Evolutionary conservation across 2,113 vertebrate genomes (phyloP).

Genomic region (Elephas maximus): DNA sequence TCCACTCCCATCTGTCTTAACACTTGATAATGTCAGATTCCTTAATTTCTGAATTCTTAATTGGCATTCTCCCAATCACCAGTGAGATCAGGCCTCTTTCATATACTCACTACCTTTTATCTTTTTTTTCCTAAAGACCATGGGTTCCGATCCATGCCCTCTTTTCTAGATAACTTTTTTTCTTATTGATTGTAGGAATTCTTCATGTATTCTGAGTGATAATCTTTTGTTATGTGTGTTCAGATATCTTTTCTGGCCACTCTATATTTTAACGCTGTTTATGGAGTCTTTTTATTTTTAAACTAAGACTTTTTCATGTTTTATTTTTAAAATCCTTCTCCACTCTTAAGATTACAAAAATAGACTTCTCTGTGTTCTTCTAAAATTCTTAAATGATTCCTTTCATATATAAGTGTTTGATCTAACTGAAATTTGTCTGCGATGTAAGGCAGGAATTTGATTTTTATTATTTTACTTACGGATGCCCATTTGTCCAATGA

Average conservation of each 20-base stretch:
- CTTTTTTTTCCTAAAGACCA: background rate
- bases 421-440: background rate
- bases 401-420: background rate
- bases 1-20: background rate
- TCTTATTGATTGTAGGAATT: conserved; percentile 13
- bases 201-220: conserved; percentile 9
- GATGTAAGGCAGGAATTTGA: background rate
- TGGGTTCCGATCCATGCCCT: background rate
- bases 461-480: background rate
- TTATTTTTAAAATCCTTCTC: background rate
- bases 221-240: background rate
- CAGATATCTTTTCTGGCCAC: background rate
- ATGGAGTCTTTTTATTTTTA: background rate
- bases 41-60: background rate
- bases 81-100: background rate
- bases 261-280: background rate
- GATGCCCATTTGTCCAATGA: background rate
- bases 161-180: background rate
- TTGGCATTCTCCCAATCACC: background rate
- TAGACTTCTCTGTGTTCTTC: background rate
- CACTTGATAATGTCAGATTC: background rate
- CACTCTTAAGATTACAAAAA: background rate
- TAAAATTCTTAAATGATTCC: background rate
- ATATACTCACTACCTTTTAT: background rate
- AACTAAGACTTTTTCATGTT: background rate